These are phyloP conservation scores for Dryadula phaetusa DNA, from an alignment of 2,888 invertebrate genomes.

Conservation along the genomic window DNA sequence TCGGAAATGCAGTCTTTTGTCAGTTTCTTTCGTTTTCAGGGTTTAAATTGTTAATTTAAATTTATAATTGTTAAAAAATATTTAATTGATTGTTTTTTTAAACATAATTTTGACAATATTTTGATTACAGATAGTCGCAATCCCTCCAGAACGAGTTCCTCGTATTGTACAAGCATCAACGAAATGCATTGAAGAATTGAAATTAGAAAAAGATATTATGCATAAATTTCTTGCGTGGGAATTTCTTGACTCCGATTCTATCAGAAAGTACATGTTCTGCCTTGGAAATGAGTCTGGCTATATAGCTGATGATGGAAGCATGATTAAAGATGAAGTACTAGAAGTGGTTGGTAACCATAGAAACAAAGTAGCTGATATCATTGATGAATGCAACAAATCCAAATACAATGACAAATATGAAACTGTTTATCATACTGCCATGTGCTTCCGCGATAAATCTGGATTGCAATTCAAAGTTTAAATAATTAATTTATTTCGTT, in stretches of 20 bases:
- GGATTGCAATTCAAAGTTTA: neutral
- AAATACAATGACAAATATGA: constrained; percentile 7
- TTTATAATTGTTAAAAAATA: too few species aligned
- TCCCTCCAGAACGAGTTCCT: neutral
- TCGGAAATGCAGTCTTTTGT: too few species aligned
- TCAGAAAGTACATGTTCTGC: constrained; percentile 1
- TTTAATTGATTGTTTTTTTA: too few species aligned
- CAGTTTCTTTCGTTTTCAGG: too few species aligned
- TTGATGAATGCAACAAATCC: constrained; percentile 2
- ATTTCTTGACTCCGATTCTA: neutral
- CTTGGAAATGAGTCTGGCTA: constrained; percentile 5
- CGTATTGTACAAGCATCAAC: constrained; percentile 1
- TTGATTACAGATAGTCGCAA: neutral
- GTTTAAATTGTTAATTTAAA: too few species aligned
- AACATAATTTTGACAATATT: neutral
- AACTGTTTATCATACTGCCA: neutral
- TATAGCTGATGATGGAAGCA: constrained; percentile 7
- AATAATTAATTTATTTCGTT: neutral
- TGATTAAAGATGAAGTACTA: neutral
- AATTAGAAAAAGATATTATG: neutral
- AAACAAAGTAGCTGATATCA: neutral
- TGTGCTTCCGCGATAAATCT: neutral
- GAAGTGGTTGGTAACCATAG: neutral
- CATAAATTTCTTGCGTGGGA: neutral
- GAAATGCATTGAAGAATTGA: neutral